Percentiles rank a stretch among this genome's conserved stretches.
Evolutionary conservation across 2,888 invertebrate species (phyloP).

Genomic region (Calliopum simillimum): DNA sequence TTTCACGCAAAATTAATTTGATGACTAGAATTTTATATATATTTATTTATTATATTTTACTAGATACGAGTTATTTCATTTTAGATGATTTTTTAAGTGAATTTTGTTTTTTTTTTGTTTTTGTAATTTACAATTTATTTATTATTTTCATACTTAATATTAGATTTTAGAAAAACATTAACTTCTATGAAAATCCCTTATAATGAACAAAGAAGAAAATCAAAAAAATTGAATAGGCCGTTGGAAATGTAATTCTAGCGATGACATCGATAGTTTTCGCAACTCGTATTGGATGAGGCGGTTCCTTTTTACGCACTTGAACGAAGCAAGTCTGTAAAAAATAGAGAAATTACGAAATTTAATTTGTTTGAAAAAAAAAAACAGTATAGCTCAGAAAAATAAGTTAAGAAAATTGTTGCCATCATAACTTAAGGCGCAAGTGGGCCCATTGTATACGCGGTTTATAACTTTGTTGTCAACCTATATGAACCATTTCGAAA

Average conservation of each 20-base stretch:
- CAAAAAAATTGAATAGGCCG: constrained; percentile 92
- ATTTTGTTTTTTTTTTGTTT: constrained; percentile 49
- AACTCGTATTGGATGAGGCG: constrained; percentile 91
- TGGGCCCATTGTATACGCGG: too few relatives aligned
- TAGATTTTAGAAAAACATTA: constrained; percentile 37
- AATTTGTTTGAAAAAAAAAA: constrained; percentile 15
- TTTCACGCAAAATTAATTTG: constrained; percentile 5
- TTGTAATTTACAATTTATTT: constrained; percentile 32
- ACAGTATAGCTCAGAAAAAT: background rate
- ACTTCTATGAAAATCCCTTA: constrained; percentile 77
- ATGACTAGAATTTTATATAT: background rate
- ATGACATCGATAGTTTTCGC: constrained; percentile 96
- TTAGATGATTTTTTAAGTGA: constrained; percentile 32
- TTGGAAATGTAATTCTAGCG: constrained; percentile 92
- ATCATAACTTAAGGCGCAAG: too few relatives aligned
- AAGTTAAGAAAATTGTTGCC: too few relatives aligned
- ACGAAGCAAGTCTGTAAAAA: constrained; percentile 81
- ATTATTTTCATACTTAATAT: constrained; percentile 47
- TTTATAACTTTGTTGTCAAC: too few relatives aligned
- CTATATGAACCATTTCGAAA: too few relatives aligned
- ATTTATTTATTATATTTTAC: background rate
- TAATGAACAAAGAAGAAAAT: constrained; percentile 96
- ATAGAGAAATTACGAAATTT: constrained; percentile 37
- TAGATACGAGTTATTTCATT: constrained; percentile 33
- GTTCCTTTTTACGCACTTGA: constrained; percentile 91